Evolutionary conservation across 1,140 invertebrate species (phyloP).

Genomic region (Drosophila aff.): DNA sequence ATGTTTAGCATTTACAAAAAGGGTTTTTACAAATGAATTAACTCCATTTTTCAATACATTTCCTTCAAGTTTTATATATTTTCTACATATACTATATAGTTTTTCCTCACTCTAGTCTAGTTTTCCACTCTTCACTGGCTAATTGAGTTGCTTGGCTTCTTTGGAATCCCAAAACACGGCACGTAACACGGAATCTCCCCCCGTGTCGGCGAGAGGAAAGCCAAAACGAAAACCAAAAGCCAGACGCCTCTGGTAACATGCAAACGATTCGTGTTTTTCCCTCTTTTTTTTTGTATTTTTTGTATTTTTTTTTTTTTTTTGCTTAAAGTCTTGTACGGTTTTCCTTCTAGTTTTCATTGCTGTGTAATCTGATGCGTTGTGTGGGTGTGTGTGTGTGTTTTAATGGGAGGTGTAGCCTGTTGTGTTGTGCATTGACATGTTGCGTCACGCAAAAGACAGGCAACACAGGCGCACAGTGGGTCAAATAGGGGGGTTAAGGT

Average conservation of each 20-base stretch:
- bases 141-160: slow-evolving; percentile 82
- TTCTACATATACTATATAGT: neutral
- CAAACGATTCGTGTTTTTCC: slow-evolving; percentile 41
- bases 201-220: neutral
- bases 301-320: slow-evolving; percentile 6
- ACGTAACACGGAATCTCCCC: slow-evolving; percentile 11
- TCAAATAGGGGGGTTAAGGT: neutral
- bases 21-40: neutral
- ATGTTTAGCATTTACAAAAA: neutral
- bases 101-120: slow-evolving; percentile 11
- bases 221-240: slow-evolving; percentile 39
- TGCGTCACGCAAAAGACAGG: slow-evolving; percentile 29
- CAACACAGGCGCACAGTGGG: slow-evolving; percentile 45
- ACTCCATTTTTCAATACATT: neutral
- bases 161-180: slow-evolving; percentile 8
- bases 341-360: slow-evolving; percentile 45
- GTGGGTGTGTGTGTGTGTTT: slow-evolving; percentile 4
- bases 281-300: slow-evolving; percentile 3
- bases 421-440: slow-evolving; percentile 35
- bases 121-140: slow-evolving; percentile 36
- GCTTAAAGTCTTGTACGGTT: slow-evolving; percentile 40
- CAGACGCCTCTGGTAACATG: slow-evolving; percentile 44
- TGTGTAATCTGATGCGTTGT: slow-evolving; percentile 39
- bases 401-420: neutral
- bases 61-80: neutral